Evolutionary conservation across 2,113 vertebrate genomes (phyloP), one percentile per base, ranked within the genome.

Genomic region (Circaetus cinerascens): DNA sequence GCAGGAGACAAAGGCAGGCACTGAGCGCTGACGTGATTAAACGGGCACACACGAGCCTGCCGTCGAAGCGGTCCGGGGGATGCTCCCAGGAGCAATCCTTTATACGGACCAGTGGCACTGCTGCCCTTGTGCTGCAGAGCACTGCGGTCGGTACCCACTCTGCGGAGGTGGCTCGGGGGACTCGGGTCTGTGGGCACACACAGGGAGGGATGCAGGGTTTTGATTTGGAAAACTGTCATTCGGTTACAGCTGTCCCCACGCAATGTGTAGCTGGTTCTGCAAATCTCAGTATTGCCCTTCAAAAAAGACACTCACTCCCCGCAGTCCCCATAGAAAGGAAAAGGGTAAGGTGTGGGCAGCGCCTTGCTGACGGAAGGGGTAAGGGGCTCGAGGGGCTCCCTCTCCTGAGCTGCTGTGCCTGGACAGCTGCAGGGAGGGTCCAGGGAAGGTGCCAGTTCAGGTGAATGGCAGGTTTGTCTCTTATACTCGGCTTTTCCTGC

Each of bases 71-170:
- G 17, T 2, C 13, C 4, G 0, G 26, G 53, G 43, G 25, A 55
- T 1, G 6, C 15, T 10, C 43, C 13, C 1, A 2, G 41, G 18
- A 29, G 51, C 3, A 1, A 11, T 15, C 30, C 69, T 5, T n/a
- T 17, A 9, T 22, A 14, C 5, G 3, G 68, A 8, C 21, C 13
- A 0, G n/a, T n/a, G 25, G 57, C 45, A 46, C 22, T 3, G 1
- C 38, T 38, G 34, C 16, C 77, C 41, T 41, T 13, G n/a, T 32
- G 46, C 60, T 12, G 21, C n/a, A 17, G 25, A n/a, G 34, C 27
- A 2, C 67, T 3, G 19, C 3, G 0, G 21, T 11, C 2, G 4
- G 29, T 32, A 18, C 55, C 53, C 0, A 0, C 22, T 9, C 56
- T 40, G 25, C 1, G 0, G 48, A 5, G n/a, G 17, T 2, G 3